These are phyloP conservation scores for Sternarchorhynchus goeldii DNA, from an alignment of 2,797 vertebrate genomes.

Conservation along the genomic window DNA sequence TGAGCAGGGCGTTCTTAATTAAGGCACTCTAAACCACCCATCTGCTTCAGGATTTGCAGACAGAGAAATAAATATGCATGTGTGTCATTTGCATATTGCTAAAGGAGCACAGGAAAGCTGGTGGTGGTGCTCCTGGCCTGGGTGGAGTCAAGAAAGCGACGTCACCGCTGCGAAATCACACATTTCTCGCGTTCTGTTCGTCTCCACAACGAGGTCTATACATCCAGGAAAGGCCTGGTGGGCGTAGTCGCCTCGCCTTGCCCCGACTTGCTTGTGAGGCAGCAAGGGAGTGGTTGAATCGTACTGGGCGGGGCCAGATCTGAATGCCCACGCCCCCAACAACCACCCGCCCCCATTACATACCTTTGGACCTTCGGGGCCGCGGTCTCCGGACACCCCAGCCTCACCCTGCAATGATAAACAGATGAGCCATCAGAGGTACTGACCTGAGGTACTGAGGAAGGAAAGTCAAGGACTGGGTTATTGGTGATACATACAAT, in stretches of 20 bases:
- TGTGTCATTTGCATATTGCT: neutral
- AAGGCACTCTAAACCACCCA: slow-evolving; percentile 68
- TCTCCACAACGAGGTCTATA: neutral
- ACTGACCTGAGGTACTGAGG: neutral
- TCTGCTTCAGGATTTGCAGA: slow-evolving; percentile 56
- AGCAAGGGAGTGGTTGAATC: no score
- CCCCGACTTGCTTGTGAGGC: no score
- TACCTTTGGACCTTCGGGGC: slow-evolving; percentile 74
- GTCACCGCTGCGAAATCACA: no score
- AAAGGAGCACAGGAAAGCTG: neutral
- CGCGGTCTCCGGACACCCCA: slow-evolving; percentile 69
- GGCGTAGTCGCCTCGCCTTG: no score
- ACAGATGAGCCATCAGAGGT: neutral
- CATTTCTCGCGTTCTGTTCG: neutral
- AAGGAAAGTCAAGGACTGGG: no score
- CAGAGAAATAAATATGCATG: slow-evolving; percentile 47
- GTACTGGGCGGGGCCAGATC: no score
- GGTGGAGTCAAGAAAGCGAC: no score
- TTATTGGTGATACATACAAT: no score
- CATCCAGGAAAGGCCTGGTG: neutral
- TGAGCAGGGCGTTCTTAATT: slow-evolving; percentile 66
- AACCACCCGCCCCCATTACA: slow-evolving; percentile 38
- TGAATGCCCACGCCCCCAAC: no score
- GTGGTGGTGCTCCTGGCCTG: neutral
- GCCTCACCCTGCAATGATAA: slow-evolving; percentile 71